These are phyloP conservation scores for Periophthalmus magnuspinnatus DNA, from an alignment of 2,797 vertebrate species.

Conservation along the genomic window DNA sequence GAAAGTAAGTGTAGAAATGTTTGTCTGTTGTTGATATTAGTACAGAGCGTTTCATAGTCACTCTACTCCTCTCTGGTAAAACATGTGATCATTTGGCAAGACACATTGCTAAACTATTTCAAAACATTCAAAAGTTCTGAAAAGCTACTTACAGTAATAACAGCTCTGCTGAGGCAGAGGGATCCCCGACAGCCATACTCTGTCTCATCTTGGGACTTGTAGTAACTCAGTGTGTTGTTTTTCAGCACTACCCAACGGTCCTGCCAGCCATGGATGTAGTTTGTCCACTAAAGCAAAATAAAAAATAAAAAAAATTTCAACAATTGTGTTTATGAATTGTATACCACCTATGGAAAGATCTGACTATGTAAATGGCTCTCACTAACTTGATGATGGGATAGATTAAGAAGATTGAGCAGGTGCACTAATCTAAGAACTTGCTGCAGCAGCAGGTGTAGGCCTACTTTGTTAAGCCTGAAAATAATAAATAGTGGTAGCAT, in stretches of 20 bases:
- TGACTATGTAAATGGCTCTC: too few relatives aligned
- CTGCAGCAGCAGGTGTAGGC: slow-evolving; percentile 59
- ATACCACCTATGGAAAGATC: neutral
- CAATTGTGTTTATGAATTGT: neutral
- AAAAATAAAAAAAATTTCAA: neutral
- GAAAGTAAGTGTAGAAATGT: too few relatives aligned
- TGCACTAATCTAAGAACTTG: slow-evolving; percentile 67
- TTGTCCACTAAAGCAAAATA: slow-evolving; percentile 89
- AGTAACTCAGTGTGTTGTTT: slow-evolving; percentile 94
- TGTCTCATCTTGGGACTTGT: slow-evolving; percentile 95
- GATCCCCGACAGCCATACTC: slow-evolving; percentile 96
- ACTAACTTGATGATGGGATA: too few relatives aligned
- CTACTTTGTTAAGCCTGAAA: slow-evolving; percentile 46
- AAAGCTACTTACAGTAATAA: slow-evolving; percentile 87
- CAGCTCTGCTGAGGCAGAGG: slow-evolving; percentile 94
- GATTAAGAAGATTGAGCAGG: slow-evolving; percentile 52
- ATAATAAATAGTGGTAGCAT: slow-evolving; percentile 17
- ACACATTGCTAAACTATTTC: neutral
- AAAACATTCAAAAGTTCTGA: neutral
- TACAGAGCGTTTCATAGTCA: neutral
- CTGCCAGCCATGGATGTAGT: slow-evolving; percentile 99
- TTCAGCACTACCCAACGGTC: slow-evolving; percentile 97
- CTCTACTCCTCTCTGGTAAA: too few relatives aligned
- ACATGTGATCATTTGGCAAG: slow-evolving; percentile 4
- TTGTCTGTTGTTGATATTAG: neutral